These are phyloP conservation scores for Eretmochelys imbricata DNA, from an alignment of 2,113 vertebrate genomes.

Conservation along the genomic window DNA sequence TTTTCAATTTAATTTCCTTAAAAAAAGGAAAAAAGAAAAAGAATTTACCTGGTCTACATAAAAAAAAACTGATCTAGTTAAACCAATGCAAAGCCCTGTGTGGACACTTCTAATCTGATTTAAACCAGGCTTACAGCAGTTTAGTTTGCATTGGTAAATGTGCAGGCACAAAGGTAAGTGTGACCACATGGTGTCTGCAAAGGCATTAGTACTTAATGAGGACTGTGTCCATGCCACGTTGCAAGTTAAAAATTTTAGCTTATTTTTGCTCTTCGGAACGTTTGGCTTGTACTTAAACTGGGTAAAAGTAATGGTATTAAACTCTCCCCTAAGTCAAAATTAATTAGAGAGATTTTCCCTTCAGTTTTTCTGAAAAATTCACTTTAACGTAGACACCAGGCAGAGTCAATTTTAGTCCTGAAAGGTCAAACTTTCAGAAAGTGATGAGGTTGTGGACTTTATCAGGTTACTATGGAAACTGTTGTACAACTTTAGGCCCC, in stretches of 20 bases:
- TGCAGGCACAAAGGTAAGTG: background rate
- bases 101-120: background rate
- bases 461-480: background rate
- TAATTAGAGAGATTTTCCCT: background rate
- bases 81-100: background rate
- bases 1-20: background rate
- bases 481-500: background rate
- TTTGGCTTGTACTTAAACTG: background rate
- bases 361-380: background rate
- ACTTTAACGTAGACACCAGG: background rate
- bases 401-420: background rate
- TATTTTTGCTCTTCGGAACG: background rate
- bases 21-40: background rate
- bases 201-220: background rate
- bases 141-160: background rate
- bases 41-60: background rate
- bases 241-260: background rate
- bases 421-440: background rate
- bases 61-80: background rate
- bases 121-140: background rate
- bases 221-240: background rate
- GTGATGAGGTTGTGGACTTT: background rate
- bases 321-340: background rate
- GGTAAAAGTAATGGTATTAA: background rate
- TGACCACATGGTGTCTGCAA: background rate